Percentiles rank a stretch among this genome's conserved stretches.
phyloP scores from a whole-genome alignment of 1,140 invertebrate genomes.

The Parasteatoda tepidariorum region DNA sequence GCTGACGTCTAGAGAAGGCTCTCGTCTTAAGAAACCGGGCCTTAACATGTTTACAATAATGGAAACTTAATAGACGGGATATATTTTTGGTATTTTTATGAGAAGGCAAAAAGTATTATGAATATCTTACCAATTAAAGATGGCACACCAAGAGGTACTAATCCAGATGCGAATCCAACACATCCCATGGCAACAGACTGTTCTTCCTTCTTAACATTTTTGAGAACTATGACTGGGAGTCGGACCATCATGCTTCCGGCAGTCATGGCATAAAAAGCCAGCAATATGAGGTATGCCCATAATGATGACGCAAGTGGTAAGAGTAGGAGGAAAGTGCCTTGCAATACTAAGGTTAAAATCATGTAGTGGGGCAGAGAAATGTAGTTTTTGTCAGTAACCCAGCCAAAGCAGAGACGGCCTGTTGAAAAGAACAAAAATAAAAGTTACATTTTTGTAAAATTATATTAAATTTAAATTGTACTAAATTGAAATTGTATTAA shows the following conservation, averaged over 20 bases:
- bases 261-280: slow-evolving; percentile 46
- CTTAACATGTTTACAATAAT: too few relatives aligned
- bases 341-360: slow-evolving; percentile 11
- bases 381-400: slow-evolving; percentile 45
- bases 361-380: slow-evolving; percentile 41
- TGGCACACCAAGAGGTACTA: slow-evolving; percentile 55
- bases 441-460: neutral
- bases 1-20: too few relatives aligned
- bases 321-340: slow-evolving; percentile 20
- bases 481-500: too few relatives aligned
- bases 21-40: too few relatives aligned
- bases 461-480: too few relatives aligned
- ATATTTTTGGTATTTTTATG: too few relatives aligned
- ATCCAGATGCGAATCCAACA: slow-evolving; percentile 52
- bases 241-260: slow-evolving; percentile 52
- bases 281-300: neutral
- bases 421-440: neutral
- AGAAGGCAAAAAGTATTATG: too few relatives aligned
- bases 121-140: slow-evolving; percentile 55
- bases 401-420: slow-evolving; percentile 52
- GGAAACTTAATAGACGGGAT: too few relatives aligned
- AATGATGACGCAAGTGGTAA: slow-evolving; percentile 7
- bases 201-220: slow-evolving; percentile 58
- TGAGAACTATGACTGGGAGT: slow-evolving; percentile 59
- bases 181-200: slow-evolving; percentile 58